Conservation (phyloP, 2,113 vertebrate genomes). For the Shinisaurus crocodilurus region DNA sequence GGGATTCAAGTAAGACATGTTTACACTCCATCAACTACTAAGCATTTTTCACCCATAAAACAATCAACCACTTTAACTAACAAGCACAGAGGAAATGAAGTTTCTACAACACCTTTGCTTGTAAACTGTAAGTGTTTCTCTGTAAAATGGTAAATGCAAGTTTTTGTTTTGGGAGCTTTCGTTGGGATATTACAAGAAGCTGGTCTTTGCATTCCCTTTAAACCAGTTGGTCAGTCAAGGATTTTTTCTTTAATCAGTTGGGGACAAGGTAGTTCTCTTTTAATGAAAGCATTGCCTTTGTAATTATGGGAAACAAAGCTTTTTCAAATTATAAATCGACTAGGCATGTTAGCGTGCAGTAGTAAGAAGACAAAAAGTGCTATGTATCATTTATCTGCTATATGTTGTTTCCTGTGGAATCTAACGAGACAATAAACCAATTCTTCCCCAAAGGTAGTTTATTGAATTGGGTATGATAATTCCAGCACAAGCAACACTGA, state of each 20-base stretch:
- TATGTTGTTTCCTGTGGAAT: neutral
- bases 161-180: neutral
- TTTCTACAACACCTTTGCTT: slow-evolving; percentile 95
- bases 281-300: neutral
- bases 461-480: neutral
- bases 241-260: neutral
- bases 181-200: slow-evolving; percentile 7
- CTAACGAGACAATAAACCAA: neutral
- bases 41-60: slow-evolving; percentile 99
- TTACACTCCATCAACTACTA: slow-evolving; percentile 96
- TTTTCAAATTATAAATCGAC: neutral
- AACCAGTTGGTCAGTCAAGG: neutral
- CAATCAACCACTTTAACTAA: slow-evolving; percentile 98
- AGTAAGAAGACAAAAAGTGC: neutral
- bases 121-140: slow-evolving; percentile 89
- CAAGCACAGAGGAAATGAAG: slow-evolving; percentile 97
- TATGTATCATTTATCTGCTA: neutral
- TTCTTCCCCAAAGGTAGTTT: neutral
- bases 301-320: neutral
- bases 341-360: neutral
- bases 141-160: neutral
- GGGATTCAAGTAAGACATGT: slow-evolving; percentile 98
- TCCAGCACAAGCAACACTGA: too few relatives aligned
- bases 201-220: neutral
- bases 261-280: neutral